Evolutionary conservation across 1,140 invertebrate genomes (phyloP), one percentile per base, ranked within the genome.

Genomic region (Apis cerana): DNA sequence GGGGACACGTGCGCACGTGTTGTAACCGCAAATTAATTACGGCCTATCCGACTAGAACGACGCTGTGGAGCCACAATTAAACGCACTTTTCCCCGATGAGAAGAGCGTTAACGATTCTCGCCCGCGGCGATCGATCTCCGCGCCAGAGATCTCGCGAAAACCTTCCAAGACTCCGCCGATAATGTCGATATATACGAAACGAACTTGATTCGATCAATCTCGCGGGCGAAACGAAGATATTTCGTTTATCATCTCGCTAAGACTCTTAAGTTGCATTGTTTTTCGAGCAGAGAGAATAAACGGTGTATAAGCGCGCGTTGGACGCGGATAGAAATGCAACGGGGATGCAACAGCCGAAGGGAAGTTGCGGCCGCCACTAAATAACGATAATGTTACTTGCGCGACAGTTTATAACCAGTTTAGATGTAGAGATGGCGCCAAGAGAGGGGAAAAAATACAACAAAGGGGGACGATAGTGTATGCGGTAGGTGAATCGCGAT

Each of bases 21-120:
- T 83, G 74, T 75, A 62, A 81, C 84, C 84, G 77, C 86, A 85
- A 88, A 88, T 88, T 88, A 88, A 88, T 88, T 87, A 80, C 84
- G 54, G 43, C 54, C 64, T 76, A 76, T 76, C 62, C 62, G 64
- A 23, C 64, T 64, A 17, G 80, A 68, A 76, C 61, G 72, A 68
- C 54, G 64, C 54, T 8, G 2, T 23, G 71, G 52, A 17, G n/a
- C 64, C 64, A 67, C 80, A 67, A 82, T 82, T 76, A 59, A 76
- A 72, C 62, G 54, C 43, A 82, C 80, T 82, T 76, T 76, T 82
- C 64, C 33, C 33, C 33, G 33, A 33, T 33, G 23, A 17, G 10
- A 72, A 69, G 80, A 68, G 68, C 72, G 54, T 76, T 61, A 68
- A 59, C 72, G 80, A 82, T 82, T 68, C 56, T 27, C 71, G n/a